Base-by-base conservation (phyloP, 1,140 invertebrate species). In the Sitophilus oryzae region DNA sequence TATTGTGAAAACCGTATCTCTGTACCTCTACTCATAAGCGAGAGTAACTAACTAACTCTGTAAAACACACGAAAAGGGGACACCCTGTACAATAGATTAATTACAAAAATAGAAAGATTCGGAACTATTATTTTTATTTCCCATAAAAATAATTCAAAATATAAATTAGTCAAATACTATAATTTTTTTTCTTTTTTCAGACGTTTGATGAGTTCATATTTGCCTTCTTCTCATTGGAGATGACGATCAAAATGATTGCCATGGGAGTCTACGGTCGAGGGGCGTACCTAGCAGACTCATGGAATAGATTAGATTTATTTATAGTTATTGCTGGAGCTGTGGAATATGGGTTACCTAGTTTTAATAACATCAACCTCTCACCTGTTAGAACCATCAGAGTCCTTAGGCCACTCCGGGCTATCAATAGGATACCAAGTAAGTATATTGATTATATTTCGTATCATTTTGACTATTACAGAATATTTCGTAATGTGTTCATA, bases 371-470 rank as follows among this genome's bases (percentile, higher is more conserved):
- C 71, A 99, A 98, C 78, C 79, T 99, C 68, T 96, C 96, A 53
- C 93, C 96, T 30, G 98, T 99, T 69, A 79, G 96, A 68, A 98
- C 96, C 42, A 96, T 99, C 64, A 82, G 96, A 69, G 96, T 99
- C 34, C 78, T 99, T 23, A 77, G 96, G 67, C 96, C 96, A 20
- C 77, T 99, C 50, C 76, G 96, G 60, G 96, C 96, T 44, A 99
- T 99, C 74, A 99, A 99, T 79, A 84, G 96, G 72, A 98, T 99
- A 84, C 96, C 96, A 71, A 99, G 96, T 96, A 81, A 95, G 93
- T 88, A 52, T 18, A 10, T 37, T 25, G 4, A 14, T 6, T 37
- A 35, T 8, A 18, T 36, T n/a, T n/a, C n/a, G n/a, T n/a, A n/a
- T n/a, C n/a, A n/a, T n/a, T n/a, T n/a, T n/a, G n/a, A n/a, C n/a